Evolutionary conservation across 2,888 invertebrate species (phyloP).

Genomic region (Lasioglossum figueresi): DNA sequence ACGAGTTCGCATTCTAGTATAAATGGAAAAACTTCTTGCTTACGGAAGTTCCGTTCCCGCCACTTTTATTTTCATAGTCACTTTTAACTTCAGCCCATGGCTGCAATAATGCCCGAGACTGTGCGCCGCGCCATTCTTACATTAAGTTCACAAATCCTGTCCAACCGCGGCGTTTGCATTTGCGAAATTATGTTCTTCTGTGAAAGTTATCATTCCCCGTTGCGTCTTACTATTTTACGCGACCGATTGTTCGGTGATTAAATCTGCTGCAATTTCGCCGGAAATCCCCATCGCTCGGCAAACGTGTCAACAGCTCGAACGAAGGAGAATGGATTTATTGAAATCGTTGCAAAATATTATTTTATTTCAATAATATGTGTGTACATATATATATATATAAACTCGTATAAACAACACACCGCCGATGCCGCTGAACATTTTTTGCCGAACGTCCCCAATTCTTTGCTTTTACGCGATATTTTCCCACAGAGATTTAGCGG

Average conservation of each 20-base stretch:
- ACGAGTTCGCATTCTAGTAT: neutral
- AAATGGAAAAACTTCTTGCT: conserved; percentile 13
- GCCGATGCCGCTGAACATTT: neutral
- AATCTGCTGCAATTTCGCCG: neutral
- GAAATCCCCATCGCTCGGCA: neutral
- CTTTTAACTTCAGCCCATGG: neutral
- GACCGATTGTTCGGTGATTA: neutral
- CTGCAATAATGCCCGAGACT: neutral
- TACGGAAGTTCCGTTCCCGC: neutral
- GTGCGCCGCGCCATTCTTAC: neutral
- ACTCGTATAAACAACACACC: neutral
- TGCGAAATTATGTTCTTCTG: neutral
- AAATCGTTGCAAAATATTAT: neutral
- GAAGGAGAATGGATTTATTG: conserved; percentile 23
- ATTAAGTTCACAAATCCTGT: neutral
- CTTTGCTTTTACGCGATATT: neutral
- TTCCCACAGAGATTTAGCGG: neutral
- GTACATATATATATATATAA: neutral
- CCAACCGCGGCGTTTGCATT: neutral
- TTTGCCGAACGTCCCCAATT: neutral
- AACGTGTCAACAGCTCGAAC: conserved; percentile 14
- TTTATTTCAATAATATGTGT: neutral
- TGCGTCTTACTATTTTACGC: neutral
- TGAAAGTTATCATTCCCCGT: neutral
- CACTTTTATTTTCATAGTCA: conserved; percentile 10